Conservation (phyloP, 2,113 vertebrate genomes). For the Nicator chloris region DNA sequence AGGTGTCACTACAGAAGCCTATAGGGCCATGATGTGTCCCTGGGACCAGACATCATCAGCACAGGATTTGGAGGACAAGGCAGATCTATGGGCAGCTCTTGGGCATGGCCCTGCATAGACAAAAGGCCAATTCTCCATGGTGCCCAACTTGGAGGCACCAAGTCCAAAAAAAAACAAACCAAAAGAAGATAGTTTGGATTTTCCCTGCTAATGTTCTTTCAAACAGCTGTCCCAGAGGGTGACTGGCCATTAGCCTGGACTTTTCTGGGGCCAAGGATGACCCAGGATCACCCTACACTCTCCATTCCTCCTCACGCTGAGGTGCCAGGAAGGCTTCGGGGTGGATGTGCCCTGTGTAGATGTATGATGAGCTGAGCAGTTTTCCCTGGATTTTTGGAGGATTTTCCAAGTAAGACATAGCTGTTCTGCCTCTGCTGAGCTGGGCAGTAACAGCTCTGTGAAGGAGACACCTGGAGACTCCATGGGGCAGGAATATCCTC, state of each 20-base stretch:
- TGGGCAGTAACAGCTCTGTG: not conserved
- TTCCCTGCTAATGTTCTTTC: not conserved
- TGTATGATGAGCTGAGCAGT: not conserved
- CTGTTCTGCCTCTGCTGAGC: not conserved
- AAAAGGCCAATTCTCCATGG: not conserved
- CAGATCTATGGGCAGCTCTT: not conserved
- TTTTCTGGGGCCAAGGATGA: not conserved
- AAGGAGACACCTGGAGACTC: not conserved
- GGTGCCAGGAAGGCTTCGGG: not conserved
- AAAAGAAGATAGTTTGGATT: not conserved
- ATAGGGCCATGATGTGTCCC: not conserved
- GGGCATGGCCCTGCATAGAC: accelerated
- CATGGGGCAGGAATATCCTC: not conserved
- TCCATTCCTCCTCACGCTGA: not conserved
- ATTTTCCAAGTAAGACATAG: not conserved
- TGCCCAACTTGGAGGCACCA: not conserved
- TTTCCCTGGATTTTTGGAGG: not conserved
- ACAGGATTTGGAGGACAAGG: not conserved
- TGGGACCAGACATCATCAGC: not conserved
- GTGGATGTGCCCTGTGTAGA: not conserved
- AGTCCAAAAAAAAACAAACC: accelerated
- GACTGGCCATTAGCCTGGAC: not conserved
- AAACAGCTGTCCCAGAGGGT: not conserved
- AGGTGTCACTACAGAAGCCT: not conserved
- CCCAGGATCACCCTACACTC: accelerated